Percentiles rank a stretch among this genome's conserved stretches.
phyloP scores from a whole-genome alignment of 2,797 vertebrate species.

The Alfaro cultratus region DNA sequence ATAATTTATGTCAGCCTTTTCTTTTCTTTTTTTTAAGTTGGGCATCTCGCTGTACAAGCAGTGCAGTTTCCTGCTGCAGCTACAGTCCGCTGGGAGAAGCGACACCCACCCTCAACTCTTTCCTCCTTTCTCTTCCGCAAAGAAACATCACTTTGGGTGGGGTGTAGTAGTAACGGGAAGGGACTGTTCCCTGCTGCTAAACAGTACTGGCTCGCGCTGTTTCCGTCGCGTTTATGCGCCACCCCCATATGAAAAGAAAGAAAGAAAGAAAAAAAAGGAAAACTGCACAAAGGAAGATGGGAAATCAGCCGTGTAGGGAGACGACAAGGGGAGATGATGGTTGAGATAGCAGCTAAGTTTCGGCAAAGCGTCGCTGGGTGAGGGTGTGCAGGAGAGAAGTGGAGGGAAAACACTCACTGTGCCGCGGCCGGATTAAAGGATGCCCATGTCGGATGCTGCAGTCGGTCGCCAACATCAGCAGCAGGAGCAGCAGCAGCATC shows the following conservation, averaged over 20 bases:
- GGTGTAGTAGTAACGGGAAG: slow-evolving; percentile 19
- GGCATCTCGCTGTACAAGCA: background rate
- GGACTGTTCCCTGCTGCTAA: slow-evolving; percentile 5
- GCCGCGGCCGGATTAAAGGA: slow-evolving; percentile 68
- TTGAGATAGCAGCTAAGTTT: slow-evolving; percentile 14
- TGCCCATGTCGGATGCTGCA: slow-evolving; percentile 75
- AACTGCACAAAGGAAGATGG: slow-evolving; percentile 60
- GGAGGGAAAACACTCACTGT: slow-evolving; percentile 67
- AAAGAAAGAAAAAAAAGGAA: background rate
- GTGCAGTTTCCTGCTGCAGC: slow-evolving; percentile 49
- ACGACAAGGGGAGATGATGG: background rate
- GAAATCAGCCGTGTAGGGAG: slow-evolving; percentile 22
- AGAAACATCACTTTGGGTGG: slow-evolving; percentile 24
- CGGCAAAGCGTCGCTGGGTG: background rate
- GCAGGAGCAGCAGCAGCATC: slow-evolving; percentile 77
- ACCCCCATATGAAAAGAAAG: slow-evolving; percentile 30
- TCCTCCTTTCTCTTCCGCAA: slow-evolving; percentile 9
- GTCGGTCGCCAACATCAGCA: slow-evolving; percentile 74
- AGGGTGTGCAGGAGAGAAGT: slow-evolving; percentile 33
- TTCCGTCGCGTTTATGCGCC: slow-evolving; percentile 57
- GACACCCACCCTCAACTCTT: slow-evolving; percentile 63
- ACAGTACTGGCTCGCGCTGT: slow-evolving; percentile 13
- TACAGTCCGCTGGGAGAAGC: slow-evolving; percentile 56
- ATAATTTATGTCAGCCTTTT: background rate
- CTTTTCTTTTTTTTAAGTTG: background rate